Base-by-base conservation (phyloP, 2,888 invertebrate species). In the Lampropteryx suffumata region DNA sequence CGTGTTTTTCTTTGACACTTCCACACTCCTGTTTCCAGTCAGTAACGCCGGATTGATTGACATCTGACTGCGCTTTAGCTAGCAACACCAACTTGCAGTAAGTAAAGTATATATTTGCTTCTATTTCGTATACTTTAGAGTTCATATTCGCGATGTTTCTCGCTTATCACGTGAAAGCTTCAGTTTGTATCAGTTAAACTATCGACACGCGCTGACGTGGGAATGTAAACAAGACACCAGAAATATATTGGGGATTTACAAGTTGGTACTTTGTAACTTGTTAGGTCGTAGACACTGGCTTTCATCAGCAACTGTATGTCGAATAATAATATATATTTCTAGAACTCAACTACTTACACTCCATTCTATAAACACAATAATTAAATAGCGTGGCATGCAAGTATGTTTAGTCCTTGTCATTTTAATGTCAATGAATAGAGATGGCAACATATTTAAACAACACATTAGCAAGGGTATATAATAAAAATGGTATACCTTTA, bases 161-260 rank as follows among this genome's bases (percentile, higher is more conserved):
- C n/a, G 34, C 54, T 57, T 53, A 50, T 57, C 49, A 42, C 30
- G 46, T 37, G 59, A n/a, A 43, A 57, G 53, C 49, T 65, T 59
- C 49, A 57, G 57, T 54, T 57, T 67, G 67, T 67, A 47, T 65
- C 52, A 62, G 69, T 66, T 65, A 63, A 70, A 68, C 69, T 76
- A 81, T 84, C 79, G 80, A 79, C 77, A 74, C 73, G 71, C 74
- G 76, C 67, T 78, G 80, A 83, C 84, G 79, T 86, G 87, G 78
- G 86, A 87, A 86, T 77, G 78, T 86, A 87, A 85, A 87, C 84
- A 84, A 64, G 64, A 61, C 66, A 45, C 72, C 65, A 57, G 69
- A 73, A 73, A 76, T 73, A 73, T 71, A 71, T 69, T 65, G 49
- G 55, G 56, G 63, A 65, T 71, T 73, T 76, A 73, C 65, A 71